Conservation (phyloP, 2,113 vertebrate species). For the Hemiprocne comata region DNA sequence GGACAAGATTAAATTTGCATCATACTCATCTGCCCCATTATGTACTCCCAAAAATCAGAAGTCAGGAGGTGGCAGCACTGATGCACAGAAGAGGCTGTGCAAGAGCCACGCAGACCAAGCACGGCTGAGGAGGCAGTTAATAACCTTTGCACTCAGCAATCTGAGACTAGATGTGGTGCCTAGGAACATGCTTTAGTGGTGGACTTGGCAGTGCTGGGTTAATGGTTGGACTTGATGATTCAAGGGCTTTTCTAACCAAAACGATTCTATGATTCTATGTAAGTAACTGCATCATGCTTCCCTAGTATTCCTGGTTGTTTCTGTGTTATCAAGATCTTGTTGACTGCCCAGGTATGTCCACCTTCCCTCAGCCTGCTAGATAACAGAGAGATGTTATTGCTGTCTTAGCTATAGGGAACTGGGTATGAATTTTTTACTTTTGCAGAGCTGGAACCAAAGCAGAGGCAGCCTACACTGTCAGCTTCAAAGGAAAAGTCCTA, state of each 20-base stretch:
- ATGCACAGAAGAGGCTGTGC: neutral
- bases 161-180: too few species aligned
- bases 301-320: neutral
- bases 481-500: neutral
- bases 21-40: neutral
- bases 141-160: neutral
- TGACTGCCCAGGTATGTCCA: neutral
- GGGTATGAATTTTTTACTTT: neutral
- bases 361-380: neutral
- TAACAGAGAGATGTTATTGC: accelerated
- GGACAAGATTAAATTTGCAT: neutral
- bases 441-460: neutral
- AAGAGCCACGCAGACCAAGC: neutral
- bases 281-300: accelerated
- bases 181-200: too few species aligned
- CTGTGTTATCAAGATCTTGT: neutral
- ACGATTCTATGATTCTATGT: too few species aligned
- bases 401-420: neutral
- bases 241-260: too few species aligned
- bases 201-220: too few species aligned
- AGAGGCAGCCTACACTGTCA: neutral
- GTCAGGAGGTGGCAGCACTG: neutral
- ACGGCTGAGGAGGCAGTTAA: neutral
- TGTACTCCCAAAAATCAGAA: neutral
- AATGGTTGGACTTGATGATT: too few species aligned